phyloP scores from a whole-genome alignment of 2,888 invertebrate species.

The Dolichomitus sp. region DNA sequence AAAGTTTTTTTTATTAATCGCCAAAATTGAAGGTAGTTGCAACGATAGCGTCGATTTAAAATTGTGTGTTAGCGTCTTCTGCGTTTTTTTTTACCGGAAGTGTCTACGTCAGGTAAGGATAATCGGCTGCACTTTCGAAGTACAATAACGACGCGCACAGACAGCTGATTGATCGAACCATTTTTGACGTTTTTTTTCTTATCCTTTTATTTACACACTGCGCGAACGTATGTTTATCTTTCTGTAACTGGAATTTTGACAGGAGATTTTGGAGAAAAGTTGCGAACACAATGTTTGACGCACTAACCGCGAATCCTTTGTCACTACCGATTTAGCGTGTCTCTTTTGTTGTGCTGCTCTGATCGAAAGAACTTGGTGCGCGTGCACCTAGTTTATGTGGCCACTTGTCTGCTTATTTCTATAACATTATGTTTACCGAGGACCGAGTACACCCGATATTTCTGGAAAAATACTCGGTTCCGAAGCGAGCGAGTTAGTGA shows the following conservation, averaged over 20 bases:
- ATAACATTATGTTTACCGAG: conserved; percentile 43
- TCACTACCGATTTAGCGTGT: conserved; percentile 13
- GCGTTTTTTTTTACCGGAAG: not conserved
- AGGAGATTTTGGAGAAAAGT: not conserved
- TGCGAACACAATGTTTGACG: not conserved
- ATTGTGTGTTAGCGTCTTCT: conserved; percentile 4
- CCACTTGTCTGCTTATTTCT: conserved; percentile 19
- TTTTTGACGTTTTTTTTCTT: conserved; percentile 18
- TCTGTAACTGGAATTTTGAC: not conserved
- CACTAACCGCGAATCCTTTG: conserved; percentile 3
- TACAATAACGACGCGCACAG: conserved; percentile 47
- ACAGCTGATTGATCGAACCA: conserved; percentile 56
- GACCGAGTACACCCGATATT: conserved; percentile 41
- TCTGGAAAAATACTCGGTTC: conserved; percentile 58
- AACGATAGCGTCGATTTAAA: not conserved
- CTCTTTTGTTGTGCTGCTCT: not conserved
- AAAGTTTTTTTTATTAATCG: not conserved
- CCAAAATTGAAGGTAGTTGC: not conserved
- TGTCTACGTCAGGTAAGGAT: conserved; percentile 28
- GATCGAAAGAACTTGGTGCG: not conserved
- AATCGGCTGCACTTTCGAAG: conserved; percentile 25
- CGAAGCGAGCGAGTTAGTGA: conserved; percentile 35
- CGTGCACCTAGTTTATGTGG: not conserved
- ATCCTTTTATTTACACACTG: not conserved
- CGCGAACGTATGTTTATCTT: conserved; percentile 37